Conservation (phyloP, 2,888 invertebrate species). For the Palloptera scutellata region DNA sequence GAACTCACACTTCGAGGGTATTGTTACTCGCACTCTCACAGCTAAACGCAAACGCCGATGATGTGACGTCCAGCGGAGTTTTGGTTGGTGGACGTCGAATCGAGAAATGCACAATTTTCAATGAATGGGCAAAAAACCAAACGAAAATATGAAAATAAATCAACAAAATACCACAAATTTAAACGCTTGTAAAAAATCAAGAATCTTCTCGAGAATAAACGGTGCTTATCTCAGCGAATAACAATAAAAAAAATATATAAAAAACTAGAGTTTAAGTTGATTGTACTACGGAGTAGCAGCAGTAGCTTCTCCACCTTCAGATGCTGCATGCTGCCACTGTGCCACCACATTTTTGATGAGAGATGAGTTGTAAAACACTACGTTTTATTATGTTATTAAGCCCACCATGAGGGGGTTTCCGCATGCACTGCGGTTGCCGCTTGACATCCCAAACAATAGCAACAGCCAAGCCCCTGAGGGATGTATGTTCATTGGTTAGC, state of each 20-base stretch:
- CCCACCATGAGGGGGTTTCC: too few relatives aligned
- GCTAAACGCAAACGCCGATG: conserved; percentile 24
- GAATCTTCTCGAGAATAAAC: conserved; percentile 10
- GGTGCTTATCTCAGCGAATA: conserved; percentile 21
- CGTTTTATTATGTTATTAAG: conserved; percentile 22
- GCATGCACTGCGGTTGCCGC: too few relatives aligned
- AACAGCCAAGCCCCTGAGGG: too few relatives aligned
- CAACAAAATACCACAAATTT: conserved; percentile 28
- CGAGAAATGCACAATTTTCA: conserved; percentile 26
- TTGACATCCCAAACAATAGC: too few relatives aligned
- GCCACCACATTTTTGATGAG: too few relatives aligned
- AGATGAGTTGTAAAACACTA: conserved; percentile 21
- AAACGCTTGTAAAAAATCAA: conserved; percentile 14
- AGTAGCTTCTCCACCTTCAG: too few relatives aligned
- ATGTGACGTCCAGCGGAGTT: conserved; percentile 44
- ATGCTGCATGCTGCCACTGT: background rate
- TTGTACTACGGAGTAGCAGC: too few relatives aligned
- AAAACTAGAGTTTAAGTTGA: background rate
- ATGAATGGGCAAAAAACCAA: conserved; percentile 9
- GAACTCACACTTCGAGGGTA: conserved; percentile 34
- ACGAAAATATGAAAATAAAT: conserved; percentile 18
- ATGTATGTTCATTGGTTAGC: too few relatives aligned
- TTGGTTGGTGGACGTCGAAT: conserved; percentile 20
- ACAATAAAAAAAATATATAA: conserved; percentile 16
- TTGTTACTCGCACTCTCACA: too few relatives aligned